Evolutionary conservation across 2,888 invertebrate species (phyloP), one percentile per base, ranked within the genome.

Genomic region (Xestia rhomboidea): DNA sequence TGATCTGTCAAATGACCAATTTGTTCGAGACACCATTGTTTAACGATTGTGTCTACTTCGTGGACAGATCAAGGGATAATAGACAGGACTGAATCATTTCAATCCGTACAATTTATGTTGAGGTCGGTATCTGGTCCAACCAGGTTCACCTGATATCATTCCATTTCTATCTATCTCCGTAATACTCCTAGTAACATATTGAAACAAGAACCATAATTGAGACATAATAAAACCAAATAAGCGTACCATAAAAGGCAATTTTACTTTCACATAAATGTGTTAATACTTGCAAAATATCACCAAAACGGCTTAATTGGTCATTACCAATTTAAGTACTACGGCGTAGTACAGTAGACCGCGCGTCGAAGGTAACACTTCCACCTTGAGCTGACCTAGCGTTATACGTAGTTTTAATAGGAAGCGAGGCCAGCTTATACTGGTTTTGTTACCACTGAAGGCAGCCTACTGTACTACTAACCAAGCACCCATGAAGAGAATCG

Each of bases 241-340:
- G 13, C 41, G 51, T 60, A 41, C 30, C 64, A 27, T 77, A 51
- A 75, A 68, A 64, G 38, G 8, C n/a, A 75, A 63, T 73, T 67
- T 73, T 51, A 72, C 64, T 82, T 72, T 78, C 75, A 74, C 62
- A 72, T 80, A 68, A 75, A 73, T 60, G 62, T 71, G 34, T 51
- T 41, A 71, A 77, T 73, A 54, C 24, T 70, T 75, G 60, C 66
- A 49, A 77, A 73, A 76, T 75, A 73, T 57, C 41, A 62, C 63
- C 71, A 51, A 73, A 75, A 77, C 60, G 41, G 41, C 66, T 76
- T 73, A 73, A 85, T 77, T 70, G 75, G 70, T 62, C 54, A 44
- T 73, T 81, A 67, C n/a, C 57, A 34, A 83, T 80, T 73, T 83
- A 76, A 79, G 62, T 69, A 70, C 51, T 63, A 57, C 44, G 44